Conservation (phyloP, 2,113 vertebrate species). For the Pelusios castaneus region DNA sequence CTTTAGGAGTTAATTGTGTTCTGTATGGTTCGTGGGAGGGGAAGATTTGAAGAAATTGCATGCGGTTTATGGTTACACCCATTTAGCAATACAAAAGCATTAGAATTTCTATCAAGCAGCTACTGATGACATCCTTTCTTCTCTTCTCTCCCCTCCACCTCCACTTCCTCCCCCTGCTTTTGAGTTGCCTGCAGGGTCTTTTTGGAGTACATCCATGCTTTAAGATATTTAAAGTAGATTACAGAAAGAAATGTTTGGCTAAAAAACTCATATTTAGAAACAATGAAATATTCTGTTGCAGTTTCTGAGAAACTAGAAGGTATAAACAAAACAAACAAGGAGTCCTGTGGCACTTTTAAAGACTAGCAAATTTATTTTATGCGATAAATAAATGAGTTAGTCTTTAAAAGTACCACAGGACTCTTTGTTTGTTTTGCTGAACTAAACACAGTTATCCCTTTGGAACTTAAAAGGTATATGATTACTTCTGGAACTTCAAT, state of each 20-base stretch:
- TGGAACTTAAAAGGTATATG: neutral
- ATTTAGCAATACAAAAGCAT: constrained; percentile 32
- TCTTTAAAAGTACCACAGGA: too few relatives aligned
- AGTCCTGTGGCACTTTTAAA: too few relatives aligned
- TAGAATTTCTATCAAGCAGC: neutral
- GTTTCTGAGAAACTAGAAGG: constrained; percentile 48
- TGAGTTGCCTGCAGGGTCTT: constrained; percentile 51
- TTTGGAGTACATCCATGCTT: constrained; percentile 25
- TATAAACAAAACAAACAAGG: neutral
- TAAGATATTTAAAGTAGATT: constrained; percentile 6
- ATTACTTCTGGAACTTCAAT: constrained; percentile 49
- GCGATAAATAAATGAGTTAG: too few relatives aligned
- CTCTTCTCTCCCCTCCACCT: neutral
- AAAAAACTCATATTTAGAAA: constrained; percentile 54
- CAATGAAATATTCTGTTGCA: constrained; percentile 46
- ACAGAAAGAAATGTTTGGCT: constrained; percentile 17
- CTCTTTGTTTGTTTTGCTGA: too few relatives aligned
- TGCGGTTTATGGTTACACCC: neutral
- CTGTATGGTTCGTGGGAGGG: constrained; percentile 22
- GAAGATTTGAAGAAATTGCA: constrained; percentile 13
- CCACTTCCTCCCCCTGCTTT: neutral
- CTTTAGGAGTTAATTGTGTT: neutral
- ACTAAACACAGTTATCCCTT: too few relatives aligned
- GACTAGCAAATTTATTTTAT: too few relatives aligned
- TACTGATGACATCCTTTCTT: constrained; percentile 31